Conservation (phyloP, 2,113 vertebrate species). For the Ranitomeya imitator region DNA sequence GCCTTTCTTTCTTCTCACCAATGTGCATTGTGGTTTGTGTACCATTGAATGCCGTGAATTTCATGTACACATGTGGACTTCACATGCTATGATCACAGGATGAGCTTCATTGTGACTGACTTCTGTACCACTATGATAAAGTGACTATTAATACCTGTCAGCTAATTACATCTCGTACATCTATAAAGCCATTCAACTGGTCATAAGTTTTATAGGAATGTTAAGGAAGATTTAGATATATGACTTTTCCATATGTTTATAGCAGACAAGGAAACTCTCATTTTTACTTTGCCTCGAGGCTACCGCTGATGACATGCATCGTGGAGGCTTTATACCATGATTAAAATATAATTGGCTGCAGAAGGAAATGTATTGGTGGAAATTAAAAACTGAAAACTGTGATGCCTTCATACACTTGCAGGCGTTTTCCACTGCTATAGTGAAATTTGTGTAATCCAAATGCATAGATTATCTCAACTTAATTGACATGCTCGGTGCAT, state of each 20-base stretch:
- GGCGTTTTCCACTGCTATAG: too few relatives aligned
- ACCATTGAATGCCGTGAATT: background rate
- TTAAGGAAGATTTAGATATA: constrained; percentile 19
- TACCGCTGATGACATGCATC: background rate
- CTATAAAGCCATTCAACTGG: background rate
- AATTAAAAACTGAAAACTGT: background rate
- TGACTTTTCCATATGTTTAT: constrained; percentile 6
- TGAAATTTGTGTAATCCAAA: too few relatives aligned
- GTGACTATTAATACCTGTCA: background rate
- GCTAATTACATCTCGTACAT: background rate
- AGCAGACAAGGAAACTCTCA: background rate
- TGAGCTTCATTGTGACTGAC: background rate
- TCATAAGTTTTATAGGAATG: background rate
- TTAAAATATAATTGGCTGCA: background rate
- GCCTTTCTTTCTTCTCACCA: too few relatives aligned
- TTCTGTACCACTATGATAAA: background rate
- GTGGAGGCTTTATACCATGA: background rate
- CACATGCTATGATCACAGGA: background rate
- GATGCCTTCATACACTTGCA: background rate
- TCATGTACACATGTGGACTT: background rate
- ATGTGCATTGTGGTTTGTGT: background rate
- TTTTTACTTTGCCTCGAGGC: background rate
- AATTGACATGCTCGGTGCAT: too few relatives aligned
- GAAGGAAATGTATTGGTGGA: background rate
- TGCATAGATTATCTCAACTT: too few relatives aligned